Evolutionary conservation across 2,797 vertebrate genomes (phyloP).

Genomic region (Allenopithecus nigroviridis): DNA sequence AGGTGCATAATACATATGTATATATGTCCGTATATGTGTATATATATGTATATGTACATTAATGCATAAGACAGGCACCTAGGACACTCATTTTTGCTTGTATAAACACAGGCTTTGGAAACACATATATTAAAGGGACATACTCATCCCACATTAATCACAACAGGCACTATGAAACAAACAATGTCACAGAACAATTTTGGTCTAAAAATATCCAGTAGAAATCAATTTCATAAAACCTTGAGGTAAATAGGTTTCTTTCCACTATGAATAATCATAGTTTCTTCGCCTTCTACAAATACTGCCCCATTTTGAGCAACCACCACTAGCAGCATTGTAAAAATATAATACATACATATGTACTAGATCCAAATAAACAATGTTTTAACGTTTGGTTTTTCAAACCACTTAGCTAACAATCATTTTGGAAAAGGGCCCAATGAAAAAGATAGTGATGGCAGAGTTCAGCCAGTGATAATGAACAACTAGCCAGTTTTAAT

Average conservation of each 20-base stretch:
- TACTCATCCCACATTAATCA: background rate
- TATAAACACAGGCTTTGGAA: background rate
- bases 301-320: background rate
- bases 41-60: background rate
- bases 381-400: slow-evolving; percentile 11
- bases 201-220: slow-evolving; percentile 37
- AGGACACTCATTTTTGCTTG: background rate
- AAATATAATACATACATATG: background rate
- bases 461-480: background rate
- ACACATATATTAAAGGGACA: slow-evolving; percentile 23
- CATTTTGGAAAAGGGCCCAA: background rate
- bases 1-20: background rate
- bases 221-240: slow-evolving; percentile 61
- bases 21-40: background rate
- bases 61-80: background rate
- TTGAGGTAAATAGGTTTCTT: slow-evolving; percentile 5
- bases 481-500: slow-evolving; percentile 46
- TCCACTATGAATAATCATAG: background rate
- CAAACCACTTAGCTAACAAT: slow-evolving; percentile 34
- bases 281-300: slow-evolving; percentile 42
- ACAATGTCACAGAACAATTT: slow-evolving; percentile 18
- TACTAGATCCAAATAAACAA: background rate
- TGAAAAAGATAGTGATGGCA: background rate
- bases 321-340: background rate
- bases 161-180: slow-evolving; percentile 34